A percentile compares a stretch with the other conserved stretches of the same genome.
These are phyloP conservation scores for Urosaurus nigricauda DNA, from an alignment of 2,797 vertebrate species.

Conservation along the genomic window DNA sequence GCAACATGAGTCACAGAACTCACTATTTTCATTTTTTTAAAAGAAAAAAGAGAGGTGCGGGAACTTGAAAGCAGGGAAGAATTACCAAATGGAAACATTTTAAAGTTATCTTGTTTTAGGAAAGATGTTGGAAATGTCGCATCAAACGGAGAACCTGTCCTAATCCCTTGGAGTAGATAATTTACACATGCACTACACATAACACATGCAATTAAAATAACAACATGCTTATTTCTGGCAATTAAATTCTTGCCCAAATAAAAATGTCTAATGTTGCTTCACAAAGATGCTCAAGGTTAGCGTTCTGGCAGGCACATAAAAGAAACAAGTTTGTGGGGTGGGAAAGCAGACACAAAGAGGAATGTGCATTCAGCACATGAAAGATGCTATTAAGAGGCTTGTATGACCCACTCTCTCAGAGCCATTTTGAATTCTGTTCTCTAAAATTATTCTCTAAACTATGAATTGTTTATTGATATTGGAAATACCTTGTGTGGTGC, in stretches of 20 bases:
- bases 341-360: background rate
- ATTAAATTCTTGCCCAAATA: slow-evolving; percentile 31
- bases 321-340: background rate
- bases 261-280: slow-evolving; percentile 10
- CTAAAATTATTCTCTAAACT: slow-evolving; percentile 3
- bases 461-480: slow-evolving; percentile 27
- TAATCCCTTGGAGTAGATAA: slow-evolving; percentile 6
- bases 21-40: slow-evolving; percentile 1
- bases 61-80: slow-evolving; percentile 8
- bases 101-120: background rate
- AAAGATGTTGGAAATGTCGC: background rate
- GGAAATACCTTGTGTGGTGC: background rate
- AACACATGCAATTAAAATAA: slow-evolving; percentile 9
- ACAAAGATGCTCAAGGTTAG: slow-evolving; percentile 8
- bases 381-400: background rate
- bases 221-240: background rate
- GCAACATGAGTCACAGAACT: background rate
- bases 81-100: background rate
- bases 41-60: background rate
- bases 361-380: background rate
- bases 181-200: background rate
- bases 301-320: background rate
- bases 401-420: no score
- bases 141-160: background rate
- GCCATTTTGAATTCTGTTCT: background rate